Conservation (phyloP, 2,113 vertebrate genomes). For the Xiphophorus maculatus region DNA sequence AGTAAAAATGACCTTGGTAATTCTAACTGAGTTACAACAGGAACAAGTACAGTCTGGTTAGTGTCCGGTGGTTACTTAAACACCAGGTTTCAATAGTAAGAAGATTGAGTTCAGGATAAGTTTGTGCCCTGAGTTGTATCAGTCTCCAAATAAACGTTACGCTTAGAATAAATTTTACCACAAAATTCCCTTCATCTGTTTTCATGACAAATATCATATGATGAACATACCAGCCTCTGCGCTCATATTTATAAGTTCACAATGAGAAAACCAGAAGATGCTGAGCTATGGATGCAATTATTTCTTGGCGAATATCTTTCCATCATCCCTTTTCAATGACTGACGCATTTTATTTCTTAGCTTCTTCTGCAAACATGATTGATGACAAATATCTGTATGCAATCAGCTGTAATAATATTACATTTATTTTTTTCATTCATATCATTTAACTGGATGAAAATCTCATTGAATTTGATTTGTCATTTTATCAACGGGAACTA, state of each 20-base stretch:
- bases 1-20: not conserved
- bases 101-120: not conserved
- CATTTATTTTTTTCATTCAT: slow-evolving; percentile 68
- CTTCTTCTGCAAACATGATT: slow-evolving; percentile 46
- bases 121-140: not conserved
- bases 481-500: slow-evolving; percentile 56
- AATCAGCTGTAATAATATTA: slow-evolving; percentile 54
- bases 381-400: slow-evolving; percentile 44
- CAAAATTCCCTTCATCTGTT: slow-evolving; percentile 2
- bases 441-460: slow-evolving; percentile 54
- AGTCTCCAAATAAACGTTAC: not conserved
- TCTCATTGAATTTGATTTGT: slow-evolving; percentile 51
- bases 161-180: not conserved
- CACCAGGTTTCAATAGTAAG: not conserved
- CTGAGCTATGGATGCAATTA: slow-evolving; percentile 51
- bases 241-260: slow-evolving; percentile 22
- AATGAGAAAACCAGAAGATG: slow-evolving; percentile 27
- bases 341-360: slow-evolving; percentile 17
- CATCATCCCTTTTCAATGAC: slow-evolving; percentile 1
- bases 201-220: slow-evolving; percentile 30
- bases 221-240: slow-evolving; percentile 11
- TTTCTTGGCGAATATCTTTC: slow-evolving; percentile 6
- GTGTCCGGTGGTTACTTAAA: not conserved
- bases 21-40: not conserved
- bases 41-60: not conserved